These are phyloP conservation scores for Neodiprion fabricii DNA, from an alignment of 1,140 invertebrate genomes.

Conservation along the genomic window DNA sequence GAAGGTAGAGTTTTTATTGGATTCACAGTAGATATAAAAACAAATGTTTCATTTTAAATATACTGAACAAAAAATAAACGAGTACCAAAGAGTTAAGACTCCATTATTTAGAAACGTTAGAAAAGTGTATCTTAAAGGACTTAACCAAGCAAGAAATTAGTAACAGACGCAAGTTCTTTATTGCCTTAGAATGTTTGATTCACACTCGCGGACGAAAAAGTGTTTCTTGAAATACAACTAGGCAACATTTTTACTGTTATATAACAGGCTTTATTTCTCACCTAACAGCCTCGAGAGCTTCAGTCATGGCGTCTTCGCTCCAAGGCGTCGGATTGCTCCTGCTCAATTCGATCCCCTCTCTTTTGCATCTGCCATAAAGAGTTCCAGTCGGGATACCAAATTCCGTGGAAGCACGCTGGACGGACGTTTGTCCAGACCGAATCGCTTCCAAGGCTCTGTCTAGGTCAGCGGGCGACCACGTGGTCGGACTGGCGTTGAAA, in stretches of 20 bases:
- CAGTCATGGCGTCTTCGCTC: slow-evolving; percentile 89
- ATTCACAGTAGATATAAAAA: not conserved
- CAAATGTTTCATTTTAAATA: too few species aligned
- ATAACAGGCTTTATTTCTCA: slow-evolving; percentile 45
- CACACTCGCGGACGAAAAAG: too few species aligned
- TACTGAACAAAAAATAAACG: too few species aligned
- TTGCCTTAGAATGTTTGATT: too few species aligned
- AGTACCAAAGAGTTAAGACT: too few species aligned
- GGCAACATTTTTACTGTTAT: too few species aligned
- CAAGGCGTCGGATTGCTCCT: slow-evolving; percentile 86
- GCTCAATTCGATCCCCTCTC: slow-evolving; percentile 86
- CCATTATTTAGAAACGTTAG: slow-evolving; percentile 13
- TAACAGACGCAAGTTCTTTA: too few species aligned
- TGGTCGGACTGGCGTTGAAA: slow-evolving; percentile 89
- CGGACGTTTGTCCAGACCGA: slow-evolving; percentile 80
- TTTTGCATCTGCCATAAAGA: slow-evolving; percentile 84
- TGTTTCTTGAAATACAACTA: too few species aligned
- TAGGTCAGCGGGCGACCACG: slow-evolving; percentile 84
- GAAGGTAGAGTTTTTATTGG: not conserved
- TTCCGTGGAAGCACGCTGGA: slow-evolving; percentile 83
- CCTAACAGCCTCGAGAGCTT: slow-evolving; percentile 87
- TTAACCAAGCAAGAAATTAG: too few species aligned
- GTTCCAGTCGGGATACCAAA: slow-evolving; percentile 88
- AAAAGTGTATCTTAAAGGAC: too few species aligned
- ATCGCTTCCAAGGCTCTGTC: slow-evolving; percentile 84